phyloP scores from a whole-genome alignment of 2,797 vertebrate species.

The Pyrrhura leucotis region DNA sequence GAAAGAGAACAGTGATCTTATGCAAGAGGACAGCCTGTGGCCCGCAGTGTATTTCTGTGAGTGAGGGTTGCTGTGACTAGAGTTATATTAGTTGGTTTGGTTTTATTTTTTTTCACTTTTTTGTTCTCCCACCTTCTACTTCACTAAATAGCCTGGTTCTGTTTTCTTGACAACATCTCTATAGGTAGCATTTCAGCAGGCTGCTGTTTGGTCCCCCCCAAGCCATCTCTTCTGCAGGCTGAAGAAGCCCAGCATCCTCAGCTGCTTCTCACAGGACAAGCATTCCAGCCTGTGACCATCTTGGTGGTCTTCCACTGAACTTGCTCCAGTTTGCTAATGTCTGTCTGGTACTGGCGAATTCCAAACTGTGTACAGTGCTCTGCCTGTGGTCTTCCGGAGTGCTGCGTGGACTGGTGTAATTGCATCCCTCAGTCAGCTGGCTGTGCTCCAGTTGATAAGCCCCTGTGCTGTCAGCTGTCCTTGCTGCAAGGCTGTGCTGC shows the following conservation, averaged over 20 bases:
- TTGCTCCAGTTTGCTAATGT: not conserved
- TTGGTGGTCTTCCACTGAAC: not conserved
- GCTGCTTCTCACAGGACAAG: not conserved
- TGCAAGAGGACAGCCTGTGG: not conserved
- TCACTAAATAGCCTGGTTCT: not conserved
- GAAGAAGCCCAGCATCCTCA: not conserved
- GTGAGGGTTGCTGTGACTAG: not conserved
- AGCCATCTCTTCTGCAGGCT: not conserved
- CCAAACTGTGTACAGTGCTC: not conserved
- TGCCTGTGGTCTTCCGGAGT: not conserved
- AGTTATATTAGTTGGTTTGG: not conserved
- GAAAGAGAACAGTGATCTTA: constrained; percentile 23
- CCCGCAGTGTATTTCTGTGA: not conserved
- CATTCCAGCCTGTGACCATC: not conserved
- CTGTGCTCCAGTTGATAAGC: not conserved
- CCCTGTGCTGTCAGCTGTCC: rapidly evolving
- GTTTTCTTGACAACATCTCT: not conserved
- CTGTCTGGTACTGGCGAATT: not conserved
- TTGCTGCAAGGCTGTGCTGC: not conserved
- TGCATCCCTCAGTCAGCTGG: not conserved
- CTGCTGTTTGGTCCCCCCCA: not conserved
- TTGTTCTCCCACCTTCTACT: not conserved
- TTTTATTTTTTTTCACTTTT: not conserved
- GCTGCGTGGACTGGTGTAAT: not conserved
- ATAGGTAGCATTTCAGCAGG: not conserved